Conservation (phyloP, 1,140 invertebrate genomes). For the Nasonia longicornis region DNA sequence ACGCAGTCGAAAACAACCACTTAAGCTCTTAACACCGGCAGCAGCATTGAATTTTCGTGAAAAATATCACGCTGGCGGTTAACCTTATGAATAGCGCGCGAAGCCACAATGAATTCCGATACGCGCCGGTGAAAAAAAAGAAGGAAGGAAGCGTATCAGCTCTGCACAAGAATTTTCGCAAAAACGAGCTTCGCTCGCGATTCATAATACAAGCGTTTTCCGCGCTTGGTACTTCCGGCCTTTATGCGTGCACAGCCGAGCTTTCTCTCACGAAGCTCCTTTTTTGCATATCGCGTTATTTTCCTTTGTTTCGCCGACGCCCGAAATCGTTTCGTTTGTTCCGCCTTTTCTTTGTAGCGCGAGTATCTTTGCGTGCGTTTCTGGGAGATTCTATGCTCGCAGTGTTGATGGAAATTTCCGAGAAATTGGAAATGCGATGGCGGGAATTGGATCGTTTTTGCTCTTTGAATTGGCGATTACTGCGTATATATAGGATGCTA, state of each 20-base stretch:
- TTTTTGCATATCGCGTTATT: background rate
- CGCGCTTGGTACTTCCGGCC: background rate
- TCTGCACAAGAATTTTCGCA: background rate
- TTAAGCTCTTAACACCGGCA: background rate
- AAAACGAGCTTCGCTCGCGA: background rate
- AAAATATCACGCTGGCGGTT: background rate
- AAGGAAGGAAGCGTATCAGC: background rate
- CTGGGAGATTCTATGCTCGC: background rate
- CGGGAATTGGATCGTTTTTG: background rate
- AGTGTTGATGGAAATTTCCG: background rate
- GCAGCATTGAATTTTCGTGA: background rate
- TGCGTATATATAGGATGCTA: background rate
- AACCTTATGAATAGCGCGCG: background rate
- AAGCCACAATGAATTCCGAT: background rate
- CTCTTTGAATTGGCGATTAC: background rate
- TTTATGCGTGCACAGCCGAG: background rate
- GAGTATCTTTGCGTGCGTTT: background rate
- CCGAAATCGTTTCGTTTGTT: background rate
- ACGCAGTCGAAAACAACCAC: background rate
- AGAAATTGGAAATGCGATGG: background rate
- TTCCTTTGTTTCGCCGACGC: background rate
- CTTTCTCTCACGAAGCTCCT: background rate
- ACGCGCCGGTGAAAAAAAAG: background rate
- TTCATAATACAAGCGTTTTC: conserved; percentile 1
- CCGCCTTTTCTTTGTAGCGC: background rate